Base-by-base conservation (phyloP, 2,113 vertebrate genomes). In the Thamnophis sirtalis region DNA sequence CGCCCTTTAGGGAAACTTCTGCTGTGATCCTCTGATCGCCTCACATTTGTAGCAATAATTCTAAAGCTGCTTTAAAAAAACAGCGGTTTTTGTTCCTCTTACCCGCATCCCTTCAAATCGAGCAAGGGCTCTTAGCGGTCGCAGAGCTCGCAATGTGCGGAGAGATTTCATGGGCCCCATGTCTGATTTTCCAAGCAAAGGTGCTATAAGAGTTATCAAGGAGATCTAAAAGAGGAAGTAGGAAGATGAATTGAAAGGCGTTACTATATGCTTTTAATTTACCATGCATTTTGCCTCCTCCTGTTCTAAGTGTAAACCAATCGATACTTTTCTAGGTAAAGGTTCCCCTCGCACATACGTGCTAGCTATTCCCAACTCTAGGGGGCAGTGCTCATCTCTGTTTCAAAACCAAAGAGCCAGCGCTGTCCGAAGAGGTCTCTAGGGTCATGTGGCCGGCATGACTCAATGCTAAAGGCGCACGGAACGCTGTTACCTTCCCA, bases 81-180 rank as follows among this genome's bases (percentile, higher is more conserved):
- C 73, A 13, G 19, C 2, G 50, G 11, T 68, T 26, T 73, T 33
- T 0, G 9, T 93, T 91, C 60, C 4, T 88, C 98, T 98, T 96
- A 99, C 99, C 98, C 98, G 95, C 99, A 99, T 99, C 92, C 99
- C 99, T 96, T 99, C 99, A 86, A 99, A 99, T 96, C 99, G 98
- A 95, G 99, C 99, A 88, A 99, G 94, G 24, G 99, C 99, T 94
- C 99, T 96, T 90, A 99, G 97, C 0, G 99, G 99, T 90, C 99
- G 97, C 96, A 99, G 96, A 91, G 99, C 99, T 0, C 99, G 97
- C 26, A 99, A 98, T 5, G 99, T 99, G 96, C 98, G 96, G 22
- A 99, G 97, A 55, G 98, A 99, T 96, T 99, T 99, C 93, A 98
- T 98, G 11, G 98, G 92, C 0, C 90, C 96, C 84, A 99, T 97